phyloP scores from a whole-genome alignment of 1,140 invertebrate genomes.

The Sitophilus oryzae region DNA sequence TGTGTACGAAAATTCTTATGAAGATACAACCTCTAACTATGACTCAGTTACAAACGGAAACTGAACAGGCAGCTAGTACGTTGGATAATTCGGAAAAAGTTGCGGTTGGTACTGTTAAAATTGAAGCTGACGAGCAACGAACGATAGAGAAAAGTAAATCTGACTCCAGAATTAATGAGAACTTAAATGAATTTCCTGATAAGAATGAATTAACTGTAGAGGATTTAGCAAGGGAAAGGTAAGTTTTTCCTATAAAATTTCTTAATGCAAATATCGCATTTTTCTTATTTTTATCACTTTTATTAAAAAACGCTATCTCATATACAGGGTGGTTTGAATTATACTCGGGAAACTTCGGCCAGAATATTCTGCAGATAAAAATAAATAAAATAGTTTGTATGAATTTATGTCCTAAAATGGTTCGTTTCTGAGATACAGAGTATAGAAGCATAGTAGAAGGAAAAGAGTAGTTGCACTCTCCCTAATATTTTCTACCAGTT shows the following conservation, averaged over 20 bases:
- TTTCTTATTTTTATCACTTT: too few species aligned
- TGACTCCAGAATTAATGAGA: conserved; percentile 58
- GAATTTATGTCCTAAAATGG: too few species aligned
- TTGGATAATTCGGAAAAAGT: conserved; percentile 7
- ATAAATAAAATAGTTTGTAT: too few species aligned
- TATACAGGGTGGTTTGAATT: too few species aligned
- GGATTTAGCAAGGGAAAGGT: conserved; percentile 36
- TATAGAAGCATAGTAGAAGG: too few species aligned
- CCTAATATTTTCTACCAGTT: too few species aligned
- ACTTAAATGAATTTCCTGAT: conserved; percentile 42
- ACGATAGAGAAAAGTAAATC: conserved; percentile 59
- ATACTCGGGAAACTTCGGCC: too few species aligned
- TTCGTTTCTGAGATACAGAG: too few species aligned
- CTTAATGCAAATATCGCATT: too few species aligned
- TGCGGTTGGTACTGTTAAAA: neutral
- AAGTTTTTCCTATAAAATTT: neutral
- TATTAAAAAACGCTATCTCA: too few species aligned
- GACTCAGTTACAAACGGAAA: conserved; percentile 18
- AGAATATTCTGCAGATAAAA: too few species aligned
- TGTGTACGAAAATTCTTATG: conserved; percentile 71
- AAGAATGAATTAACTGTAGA: conserved; percentile 45
- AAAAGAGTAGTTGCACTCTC: too few species aligned
- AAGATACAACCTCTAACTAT: conserved; percentile 62
- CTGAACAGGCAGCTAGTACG: conserved; percentile 7
- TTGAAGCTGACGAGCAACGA: conserved; percentile 21